Base-by-base conservation (phyloP, 2,888 invertebrate genomes). In the Erannis defoliaria region DNA sequence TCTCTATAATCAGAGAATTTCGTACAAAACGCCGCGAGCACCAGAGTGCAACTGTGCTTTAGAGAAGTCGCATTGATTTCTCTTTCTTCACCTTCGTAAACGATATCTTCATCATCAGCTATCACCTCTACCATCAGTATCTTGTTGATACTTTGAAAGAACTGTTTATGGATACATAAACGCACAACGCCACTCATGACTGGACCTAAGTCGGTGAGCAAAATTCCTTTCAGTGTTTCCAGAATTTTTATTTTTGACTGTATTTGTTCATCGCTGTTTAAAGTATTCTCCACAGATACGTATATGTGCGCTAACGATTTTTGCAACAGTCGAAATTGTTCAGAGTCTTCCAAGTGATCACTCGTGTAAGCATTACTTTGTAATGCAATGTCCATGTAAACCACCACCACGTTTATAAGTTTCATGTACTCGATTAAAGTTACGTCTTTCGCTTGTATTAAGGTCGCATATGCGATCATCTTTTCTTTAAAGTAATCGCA, bases 1-100 rank as follows among this genome's bases (percentile, higher is more conserved):
- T 82, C 78, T 37, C 86, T 82, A 62, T 84, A 88, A 40, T 77
- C 76, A 2, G 77, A 78, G 5, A 71, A 64, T 55, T 79, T 79
- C 54, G 79, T 82, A 66, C 91, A 90, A 69, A 88, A 93, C 2
- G 86, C 84, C 5, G 90, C 86, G 10, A 93, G 72, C 8, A 88
- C 67, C 51, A 78, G 77, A 5, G 89, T 76, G 60, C 87, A 84
- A 48, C 83, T 79, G 53, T 85, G 82, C 72, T 86, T 91, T 26
- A 90, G 70, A 35, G 80, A 76, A 10, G 77, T 74, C 16, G 73
- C 66, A 57, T 79, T 82, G 55, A 82, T 75, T 62, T 89, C 86
- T 2, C 78, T 74, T 29, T 90, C 88, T 40, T 86, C 86, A n/a
- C 76, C 82, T 62, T 80, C 83, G 29, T 76, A 80, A 8, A 74